Base-by-base conservation (phyloP, 2,888 invertebrate species). In the Cryptocheilus praepositus region DNA sequence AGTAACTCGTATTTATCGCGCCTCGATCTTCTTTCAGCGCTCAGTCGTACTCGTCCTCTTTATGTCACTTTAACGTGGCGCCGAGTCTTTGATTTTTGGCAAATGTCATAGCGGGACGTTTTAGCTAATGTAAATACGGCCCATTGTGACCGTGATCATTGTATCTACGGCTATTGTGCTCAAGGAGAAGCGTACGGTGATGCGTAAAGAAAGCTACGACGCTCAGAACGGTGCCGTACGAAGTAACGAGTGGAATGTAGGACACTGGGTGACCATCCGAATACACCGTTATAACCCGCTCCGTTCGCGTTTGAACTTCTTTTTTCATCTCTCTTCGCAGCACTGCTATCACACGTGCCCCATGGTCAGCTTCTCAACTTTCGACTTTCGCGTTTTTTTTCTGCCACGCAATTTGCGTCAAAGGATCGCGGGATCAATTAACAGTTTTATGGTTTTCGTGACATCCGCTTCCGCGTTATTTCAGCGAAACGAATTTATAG, bases 271-370 rank as follows among this genome's bases (percentile, higher is more conserved):
- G 80, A 83, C 77, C 83, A 87, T 83, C 85, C 82, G 80, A 86
- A 85, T 84, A 79, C 79, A 87, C 88, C 88, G 88, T 88, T 88
- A 88, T 83, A 84, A 84, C 81, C 82, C 80, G 79, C 79, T 84
- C 84, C 80, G 51, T 70, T 57, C 64, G 55, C 54, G 64, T n/a
- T n/a, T 49, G 5, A 49, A 49, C 49, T 49, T 49, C 15, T 49
- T 36, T 11, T 11, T 11, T 36, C 36, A 7, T 36, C 36, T 7
- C 36, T 11, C 36, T 36, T 11, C 36, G 7, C 36, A 1, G 11
- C 36, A 11, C 36, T 1, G 36, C 13, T 49, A 18, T 1, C 16
- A 45, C 45, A 8, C 63, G 63, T 55, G 65, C 62, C 75, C 69
- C 69, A 67, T 67, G 75, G 64, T 62, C 60, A 44, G 57, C 58